phyloP scores from a whole-genome alignment of 2,888 invertebrate species.

The Meghimatium bilineatum region DNA sequence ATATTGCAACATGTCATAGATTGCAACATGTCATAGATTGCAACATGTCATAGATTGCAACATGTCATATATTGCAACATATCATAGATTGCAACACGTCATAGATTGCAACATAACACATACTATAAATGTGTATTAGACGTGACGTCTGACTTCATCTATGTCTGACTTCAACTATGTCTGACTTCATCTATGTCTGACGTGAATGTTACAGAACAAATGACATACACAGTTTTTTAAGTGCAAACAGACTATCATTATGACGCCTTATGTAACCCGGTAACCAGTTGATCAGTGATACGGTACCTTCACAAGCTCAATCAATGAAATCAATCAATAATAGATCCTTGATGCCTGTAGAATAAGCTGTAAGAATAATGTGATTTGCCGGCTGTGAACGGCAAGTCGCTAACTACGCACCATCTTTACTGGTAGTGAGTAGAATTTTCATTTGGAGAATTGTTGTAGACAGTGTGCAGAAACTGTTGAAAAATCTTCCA shows the following conservation, averaged over 20 bases:
- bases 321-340: slow-evolving; percentile 3
- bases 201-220: neutral
- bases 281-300: neutral
- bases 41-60: too few relatives aligned
- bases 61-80: too few relatives aligned
- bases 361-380: neutral
- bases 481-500: too few relatives aligned
- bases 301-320: neutral
- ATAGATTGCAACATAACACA: too few relatives aligned
- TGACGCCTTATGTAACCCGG: neutral
- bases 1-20: too few relatives aligned
- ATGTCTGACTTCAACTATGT: neutral
- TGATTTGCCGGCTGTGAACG: neutral
- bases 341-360: neutral
- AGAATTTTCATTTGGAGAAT: too few relatives aligned
- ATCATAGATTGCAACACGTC: too few relatives aligned
- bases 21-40: too few relatives aligned
- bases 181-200: neutral
- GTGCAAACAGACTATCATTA: neutral
- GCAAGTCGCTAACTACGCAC: neutral
- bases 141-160: neutral
- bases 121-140: too few relatives aligned
- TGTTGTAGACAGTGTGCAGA: too few relatives aligned
- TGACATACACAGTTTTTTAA: neutral
- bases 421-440: too few relatives aligned